These are phyloP conservation scores for Podotricha telesiphe DNA, from an alignment of 2,888 invertebrate species.

Conservation along the genomic window DNA sequence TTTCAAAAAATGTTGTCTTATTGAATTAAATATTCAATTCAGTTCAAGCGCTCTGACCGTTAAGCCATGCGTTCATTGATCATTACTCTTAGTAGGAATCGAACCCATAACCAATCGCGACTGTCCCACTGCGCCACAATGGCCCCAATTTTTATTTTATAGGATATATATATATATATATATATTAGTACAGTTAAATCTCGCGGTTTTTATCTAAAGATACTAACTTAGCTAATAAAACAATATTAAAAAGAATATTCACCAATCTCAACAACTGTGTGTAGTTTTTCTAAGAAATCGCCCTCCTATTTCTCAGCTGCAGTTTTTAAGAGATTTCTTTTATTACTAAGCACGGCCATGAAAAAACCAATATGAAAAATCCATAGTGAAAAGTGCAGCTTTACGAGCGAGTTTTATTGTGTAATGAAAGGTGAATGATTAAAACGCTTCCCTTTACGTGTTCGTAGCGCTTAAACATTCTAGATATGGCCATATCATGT, in stretches of 20 bases:
- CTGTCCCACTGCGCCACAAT: too few species aligned
- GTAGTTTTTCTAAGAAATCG: constrained; percentile 57
- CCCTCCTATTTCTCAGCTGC: constrained; percentile 65
- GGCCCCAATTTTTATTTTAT: too few species aligned
- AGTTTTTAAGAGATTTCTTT: constrained; percentile 80
- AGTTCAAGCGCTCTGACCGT: too few species aligned
- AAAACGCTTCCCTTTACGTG: constrained; percentile 56
- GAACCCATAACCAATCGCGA: too few species aligned
- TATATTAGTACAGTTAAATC: too few species aligned
- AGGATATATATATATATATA: too few species aligned
- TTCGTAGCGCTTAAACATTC: constrained; percentile 40
- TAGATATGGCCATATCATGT: constrained; percentile 7
- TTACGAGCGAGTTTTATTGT: constrained; percentile 69
- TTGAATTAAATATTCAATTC: too few species aligned
- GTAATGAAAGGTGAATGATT: constrained; percentile 72
- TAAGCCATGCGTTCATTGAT: too few species aligned
- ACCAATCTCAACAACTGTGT: constrained; percentile 48
- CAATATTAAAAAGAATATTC: constrained; percentile 1
- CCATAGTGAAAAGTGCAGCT: constrained; percentile 74
- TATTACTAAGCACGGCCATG: constrained; percentile 75
- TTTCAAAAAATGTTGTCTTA: too few species aligned
- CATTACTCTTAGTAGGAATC: too few species aligned
- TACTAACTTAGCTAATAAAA: too few species aligned
- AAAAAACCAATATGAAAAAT: constrained; percentile 70
- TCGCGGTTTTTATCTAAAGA: too few species aligned